These are phyloP conservation scores for Onychomys leucogaster DNA, from an alignment of 2,797 vertebrate genomes.

Conservation along the genomic window DNA sequence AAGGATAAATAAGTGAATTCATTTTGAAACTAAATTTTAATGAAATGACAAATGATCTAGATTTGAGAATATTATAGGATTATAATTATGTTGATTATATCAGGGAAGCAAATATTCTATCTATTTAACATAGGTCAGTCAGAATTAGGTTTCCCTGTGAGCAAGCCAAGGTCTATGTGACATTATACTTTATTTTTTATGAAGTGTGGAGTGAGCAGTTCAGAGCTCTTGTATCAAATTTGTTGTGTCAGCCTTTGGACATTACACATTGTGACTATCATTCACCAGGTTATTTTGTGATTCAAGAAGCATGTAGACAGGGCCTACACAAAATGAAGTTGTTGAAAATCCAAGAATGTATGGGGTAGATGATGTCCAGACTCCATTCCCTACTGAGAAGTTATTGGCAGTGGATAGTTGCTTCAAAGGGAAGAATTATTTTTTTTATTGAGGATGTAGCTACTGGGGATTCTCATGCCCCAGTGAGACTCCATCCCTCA, in stretches of 20 bases:
- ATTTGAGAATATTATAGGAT: background rate
- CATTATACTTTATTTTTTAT: background rate
- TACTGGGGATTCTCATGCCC: background rate
- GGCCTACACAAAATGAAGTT: too few relatives aligned
- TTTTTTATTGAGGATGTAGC: background rate
- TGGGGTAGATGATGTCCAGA: too few relatives aligned
- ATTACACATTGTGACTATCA: background rate
- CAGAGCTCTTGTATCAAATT: background rate
- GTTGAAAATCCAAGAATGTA: background rate
- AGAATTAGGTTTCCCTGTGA: background rate
- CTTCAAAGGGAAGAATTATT: background rate
- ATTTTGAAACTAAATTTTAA: background rate
- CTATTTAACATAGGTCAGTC: background rate
- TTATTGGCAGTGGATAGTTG: background rate
- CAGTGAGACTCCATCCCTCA: too few relatives aligned
- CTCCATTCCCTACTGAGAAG: too few relatives aligned
- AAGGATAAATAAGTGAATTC: background rate
- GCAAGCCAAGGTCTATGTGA: background rate
- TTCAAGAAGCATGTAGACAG: background rate
- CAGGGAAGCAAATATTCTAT: background rate
- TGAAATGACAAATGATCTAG: background rate
- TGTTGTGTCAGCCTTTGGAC: background rate
- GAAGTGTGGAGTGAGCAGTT: background rate
- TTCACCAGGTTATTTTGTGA: background rate
- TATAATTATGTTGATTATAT: background rate